These are phyloP conservation scores for Conus ventricosus DNA, from an alignment of 1,140 invertebrate genomes.

Conservation along the genomic window DNA sequence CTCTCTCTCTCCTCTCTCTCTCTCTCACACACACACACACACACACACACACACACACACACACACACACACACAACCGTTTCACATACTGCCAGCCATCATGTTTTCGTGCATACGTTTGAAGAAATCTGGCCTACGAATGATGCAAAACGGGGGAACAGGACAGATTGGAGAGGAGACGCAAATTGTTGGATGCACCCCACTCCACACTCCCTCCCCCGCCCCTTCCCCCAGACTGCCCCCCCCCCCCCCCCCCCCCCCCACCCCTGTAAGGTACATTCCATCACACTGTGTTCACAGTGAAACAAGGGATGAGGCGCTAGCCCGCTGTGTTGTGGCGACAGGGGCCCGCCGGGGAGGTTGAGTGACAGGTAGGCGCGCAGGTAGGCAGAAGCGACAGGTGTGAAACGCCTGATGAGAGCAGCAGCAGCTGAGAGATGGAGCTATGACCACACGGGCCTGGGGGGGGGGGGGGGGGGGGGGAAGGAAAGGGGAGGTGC, in stretches of 20 bases:
- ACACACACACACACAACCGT: no score
- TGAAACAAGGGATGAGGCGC: neutral
- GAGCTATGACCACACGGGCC: conserved; percentile 19
- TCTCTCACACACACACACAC: neutral
- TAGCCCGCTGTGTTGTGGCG: neutral
- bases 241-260: no score
- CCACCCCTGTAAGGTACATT: no score
- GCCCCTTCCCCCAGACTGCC: no score
- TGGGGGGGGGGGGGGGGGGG: neutral
- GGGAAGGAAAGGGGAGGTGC: neutral
- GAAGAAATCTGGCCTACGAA: no score
- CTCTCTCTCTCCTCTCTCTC: no score
- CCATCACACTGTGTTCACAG: no score
- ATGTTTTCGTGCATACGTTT: no score
- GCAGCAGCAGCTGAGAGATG: conserved; percentile 36
- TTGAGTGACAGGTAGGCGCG: conserved; percentile 23
- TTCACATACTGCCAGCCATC: no score
- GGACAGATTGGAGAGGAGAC: neutral
- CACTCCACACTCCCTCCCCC: no score
- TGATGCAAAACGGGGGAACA: neutral
- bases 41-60: conserved; percentile 5
- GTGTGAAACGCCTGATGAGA: conserved; percentile 33
- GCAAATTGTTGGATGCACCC: no score
- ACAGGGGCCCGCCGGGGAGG: neutral
- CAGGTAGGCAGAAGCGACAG: conserved; percentile 24